These are phyloP conservation scores for Ianthella basta DNA, from an alignment of 37 sponge, comb jelly and placozoan genomes.

Conservation along the genomic window DNA sequence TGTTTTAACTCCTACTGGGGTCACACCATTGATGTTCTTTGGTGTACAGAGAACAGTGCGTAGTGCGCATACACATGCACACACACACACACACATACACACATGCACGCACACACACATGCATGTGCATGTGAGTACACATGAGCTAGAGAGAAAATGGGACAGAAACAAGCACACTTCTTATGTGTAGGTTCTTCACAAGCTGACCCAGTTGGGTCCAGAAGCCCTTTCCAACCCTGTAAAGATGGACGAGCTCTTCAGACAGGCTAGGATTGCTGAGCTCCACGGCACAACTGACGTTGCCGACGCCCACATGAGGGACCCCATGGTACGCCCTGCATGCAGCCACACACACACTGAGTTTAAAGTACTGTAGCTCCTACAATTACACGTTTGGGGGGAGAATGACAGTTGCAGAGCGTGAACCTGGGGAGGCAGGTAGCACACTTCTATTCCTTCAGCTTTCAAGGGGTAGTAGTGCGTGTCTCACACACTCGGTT, in stretches of 20 bases:
- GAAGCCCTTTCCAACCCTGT: conserved; percentile 25
- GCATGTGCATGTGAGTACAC: not conserved
- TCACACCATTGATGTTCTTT: not conserved
- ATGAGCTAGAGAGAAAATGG: not conserved
- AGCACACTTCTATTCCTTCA: not conserved
- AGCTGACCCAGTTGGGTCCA: conserved; percentile 19
- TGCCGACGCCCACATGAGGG: not conserved
- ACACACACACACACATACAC: too few relatives aligned
- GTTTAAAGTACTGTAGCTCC: not conserved
- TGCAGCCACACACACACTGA: not conserved
- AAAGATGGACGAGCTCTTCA: conserved; percentile 28
- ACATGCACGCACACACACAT: conserved; percentile 10
- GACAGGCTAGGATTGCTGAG: conserved; percentile 24
- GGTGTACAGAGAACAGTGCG: conserved; percentile 27
- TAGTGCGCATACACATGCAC: not conserved
- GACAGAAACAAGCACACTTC: too few relatives aligned
- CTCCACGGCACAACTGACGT: conserved; percentile 22
- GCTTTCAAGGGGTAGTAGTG: not conserved
- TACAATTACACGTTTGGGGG: too few relatives aligned
- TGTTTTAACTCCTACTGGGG: not conserved
- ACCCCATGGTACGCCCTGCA: conserved; percentile 10
- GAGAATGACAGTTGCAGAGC: too few relatives aligned
- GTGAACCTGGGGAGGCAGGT: not conserved
- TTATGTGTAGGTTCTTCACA: conserved; percentile 30
- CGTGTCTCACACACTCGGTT: not conserved